Evolutionary conservation across 2,113 vertebrate genomes (phyloP), one percentile per base, ranked within the genome.

Genomic region (Herpailurus yagouaroundi): DNA sequence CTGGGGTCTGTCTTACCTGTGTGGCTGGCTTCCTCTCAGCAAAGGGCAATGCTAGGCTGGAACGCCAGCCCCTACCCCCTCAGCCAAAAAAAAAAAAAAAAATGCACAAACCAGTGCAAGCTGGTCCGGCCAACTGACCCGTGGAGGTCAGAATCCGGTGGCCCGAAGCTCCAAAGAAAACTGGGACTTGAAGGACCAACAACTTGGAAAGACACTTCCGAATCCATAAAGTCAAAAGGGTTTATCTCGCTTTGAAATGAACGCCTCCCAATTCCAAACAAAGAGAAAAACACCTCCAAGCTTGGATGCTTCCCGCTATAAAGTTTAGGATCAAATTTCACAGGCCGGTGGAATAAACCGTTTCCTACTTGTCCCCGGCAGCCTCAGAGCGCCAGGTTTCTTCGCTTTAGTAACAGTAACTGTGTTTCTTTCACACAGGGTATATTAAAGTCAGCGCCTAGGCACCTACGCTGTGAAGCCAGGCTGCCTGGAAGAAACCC

Each of bases 21-120:
- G 31, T n/a, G 36, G 38, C 50, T 83, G 55, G 16, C 48, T 95
- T 85, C 64, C 48, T 85, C n/a, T 97, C 82, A 86, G 19, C 89
- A 96, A 95, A 93, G 57, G 55, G 16, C 66, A 85, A n/a, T 7
- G 29, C 41, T 29, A 74, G 57, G 50, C 12, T 60, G 64, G 86
- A 77, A 95, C 48, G 29, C 52, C 45, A 60, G 7, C 31, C 27
- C 68, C 76, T 50, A 60, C 68, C 14, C 9, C 23, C 38, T 68
- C 31, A 86, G 33, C 52, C 68, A 48, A 76, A 92, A 23, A 96
- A 94, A 96, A 23, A 96, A 94, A 96, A 45, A 76, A 23, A 96
- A 94, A 97, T n/a, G 16, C 48, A 90, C 60, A 95, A 48, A 74
- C 60, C 36, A 63, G 7, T n/a, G 50, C 23, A 45, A 92, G n/a